Base-by-base conservation (phyloP, 2,888 invertebrate genomes). In the Torymus tubicola region DNA sequence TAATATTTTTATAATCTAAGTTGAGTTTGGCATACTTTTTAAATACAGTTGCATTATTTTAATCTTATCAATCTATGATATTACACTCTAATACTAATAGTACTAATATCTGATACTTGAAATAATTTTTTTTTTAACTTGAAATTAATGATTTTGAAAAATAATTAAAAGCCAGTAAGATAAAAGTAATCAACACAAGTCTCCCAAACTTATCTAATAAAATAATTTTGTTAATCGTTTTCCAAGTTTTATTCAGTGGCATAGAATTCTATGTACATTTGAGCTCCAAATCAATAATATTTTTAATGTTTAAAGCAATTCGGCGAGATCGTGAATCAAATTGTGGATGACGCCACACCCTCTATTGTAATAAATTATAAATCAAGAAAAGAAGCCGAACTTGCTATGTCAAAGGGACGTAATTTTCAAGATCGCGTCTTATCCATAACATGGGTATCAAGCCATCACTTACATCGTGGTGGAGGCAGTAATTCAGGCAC, bases 301-400 rank as follows among this genome's bases (percentile, higher is more conserved):
- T 71, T 78, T 50, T 81, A 71, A n/a, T 83, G 81, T 88, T 85
- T 91, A 1, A 91, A 97, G 97, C 94, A 95, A 94, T 97, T 94
- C 91, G 97, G 97, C 72, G 96, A 96, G 89, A 95, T 98, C 84
- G 94, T 95, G n/a, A 96, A 96, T 89, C 95, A 96, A 88, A 93
- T 94, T 77, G 94, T 95, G 84, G 95, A 96, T 88, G 93, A 94
- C 72, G 93, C 94, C 52, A 93, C 95, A 81, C 97, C 97, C 16
- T 95, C 95, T 86, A 92, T 96, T 84, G 94, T 95, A 65, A 91
- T 97, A 73, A 95, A 95, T 89, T 97, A 94, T 91, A 94, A 94
- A 85, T 93, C 94, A 57, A 92, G 97, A 65, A 94, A 95, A 87
- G 95, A 96, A 87, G 96, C 97, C 0, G 97, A 97, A 90, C 92